Base-by-base conservation (phyloP, 2,797 vertebrate genomes). In the Muraenolepis orangiensis region DNA sequence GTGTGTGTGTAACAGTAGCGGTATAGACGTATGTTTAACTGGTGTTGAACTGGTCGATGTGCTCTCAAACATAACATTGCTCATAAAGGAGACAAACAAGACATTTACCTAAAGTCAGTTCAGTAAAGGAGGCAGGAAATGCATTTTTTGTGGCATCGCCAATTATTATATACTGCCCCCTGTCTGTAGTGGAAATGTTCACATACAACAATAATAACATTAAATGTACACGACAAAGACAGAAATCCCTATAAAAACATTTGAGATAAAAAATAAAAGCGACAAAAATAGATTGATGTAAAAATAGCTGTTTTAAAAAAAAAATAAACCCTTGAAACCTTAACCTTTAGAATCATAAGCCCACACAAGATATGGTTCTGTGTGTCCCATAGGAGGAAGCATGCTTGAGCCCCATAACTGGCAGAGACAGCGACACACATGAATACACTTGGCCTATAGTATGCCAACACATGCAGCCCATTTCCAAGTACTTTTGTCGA, bases 241-340 rank as follows among this genome's bases (percentile, higher is more conserved):
- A 70, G 76, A 82, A 86, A 72, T 75, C 29, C 75, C 71, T 88
- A 87, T 80, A 88, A 90, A 88, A 81, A 66, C n/a, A 29, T 78
- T 76, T 73, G 74, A n/a, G 34, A 73, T 90, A 92, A 61, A 92
- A 93, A 90, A 89, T 68, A 40, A 71, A 87, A 85, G 72, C 75
- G 83, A 89, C 76, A 89, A 92, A 93, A 93, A 91, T 92, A 93
- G 74, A 91, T 87, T 80, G 91, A 84, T 86, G 70, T 91, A 89
- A 6, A 92, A 91, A 92, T 90, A 82, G 85, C 72, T 46, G 32
- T 34, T 51, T 57, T 57, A 57, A 86, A 79, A 72, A 70, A 77
- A 57, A 86, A 79, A 72, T 70, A 77, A 42, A 72, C 30, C 72
- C 73, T 76, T 68, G 75, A 82, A 87, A 86, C 67, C 1, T 83